phyloP scores from a whole-genome alignment of 1,140 invertebrate species.

The Leguminivora glycinivorella region DNA sequence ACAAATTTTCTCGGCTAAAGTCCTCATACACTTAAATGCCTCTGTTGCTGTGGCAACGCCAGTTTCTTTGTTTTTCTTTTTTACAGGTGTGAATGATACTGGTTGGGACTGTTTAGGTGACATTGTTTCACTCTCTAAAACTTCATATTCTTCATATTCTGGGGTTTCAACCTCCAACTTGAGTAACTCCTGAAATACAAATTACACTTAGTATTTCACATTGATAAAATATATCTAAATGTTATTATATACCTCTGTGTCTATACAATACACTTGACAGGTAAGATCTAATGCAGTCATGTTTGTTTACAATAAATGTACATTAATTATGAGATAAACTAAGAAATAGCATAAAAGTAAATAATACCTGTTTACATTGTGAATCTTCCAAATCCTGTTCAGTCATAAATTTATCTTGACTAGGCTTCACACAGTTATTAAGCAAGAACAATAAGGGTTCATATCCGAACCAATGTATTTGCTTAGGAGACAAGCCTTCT shows the following conservation, averaged over 20 bases:
- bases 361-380: not conserved
- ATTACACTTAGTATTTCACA: too few relatives aligned
- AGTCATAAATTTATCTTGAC: not conserved
- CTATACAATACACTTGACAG: too few relatives aligned
- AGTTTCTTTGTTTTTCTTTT: conserved; percentile 11
- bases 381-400: conserved; percentile 3
- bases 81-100: not conserved
- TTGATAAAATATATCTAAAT: too few relatives aligned
- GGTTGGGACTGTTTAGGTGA: not conserved
- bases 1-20: conserved; percentile 1
- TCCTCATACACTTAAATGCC: conserved; percentile 20
- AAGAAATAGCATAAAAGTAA: not conserved
- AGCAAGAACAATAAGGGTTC: conserved; percentile 15
- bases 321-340: too few relatives aligned
- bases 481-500: conserved; percentile 24
- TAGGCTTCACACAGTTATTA: conserved; percentile 16
- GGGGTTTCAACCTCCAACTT: not conserved
- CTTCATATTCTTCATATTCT: not conserved
- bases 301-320: too few relatives aligned
- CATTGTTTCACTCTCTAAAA: not conserved
- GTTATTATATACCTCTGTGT: too few relatives aligned
- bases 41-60: not conserved
- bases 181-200: not conserved
- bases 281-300: too few relatives aligned
- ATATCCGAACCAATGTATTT: conserved; percentile 22